phyloP scores from a whole-genome alignment of 2,888 invertebrate species.

The Poecilobothrus nobilitatus region DNA sequence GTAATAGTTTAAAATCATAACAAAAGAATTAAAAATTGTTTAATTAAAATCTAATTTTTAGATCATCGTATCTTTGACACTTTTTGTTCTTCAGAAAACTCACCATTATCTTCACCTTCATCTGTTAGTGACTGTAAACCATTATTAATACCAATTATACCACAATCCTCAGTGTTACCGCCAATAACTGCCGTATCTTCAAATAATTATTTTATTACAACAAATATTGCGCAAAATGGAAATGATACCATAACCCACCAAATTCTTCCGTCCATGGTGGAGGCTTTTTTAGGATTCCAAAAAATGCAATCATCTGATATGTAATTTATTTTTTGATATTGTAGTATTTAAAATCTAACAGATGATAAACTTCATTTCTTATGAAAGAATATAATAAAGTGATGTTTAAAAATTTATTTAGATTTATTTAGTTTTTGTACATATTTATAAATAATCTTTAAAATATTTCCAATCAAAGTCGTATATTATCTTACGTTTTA shows the following conservation, averaged over 20 bases:
- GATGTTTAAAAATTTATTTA: not conserved
- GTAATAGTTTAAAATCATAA: constrained; percentile 35
- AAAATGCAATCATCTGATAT: constrained; percentile 1
- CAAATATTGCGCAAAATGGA: not conserved
- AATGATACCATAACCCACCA: not conserved
- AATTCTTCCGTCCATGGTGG: constrained; percentile 11
- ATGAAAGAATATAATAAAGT: not conserved
- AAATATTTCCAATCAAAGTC: not conserved
- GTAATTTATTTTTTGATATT: not conserved
- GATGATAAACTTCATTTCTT: not conserved
- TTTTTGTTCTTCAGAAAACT: constrained; percentile 37
- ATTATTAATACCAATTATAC: not conserved
- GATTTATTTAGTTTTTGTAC: not conserved
- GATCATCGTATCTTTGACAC: constrained; percentile 27
- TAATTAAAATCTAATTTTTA: constrained; percentile 10
- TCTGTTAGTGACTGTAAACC: constrained; percentile 23
- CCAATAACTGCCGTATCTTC: constrained; percentile 1
- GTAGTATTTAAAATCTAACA: too few relatives aligned
- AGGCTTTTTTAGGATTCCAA: not conserved
- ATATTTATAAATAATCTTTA: not conserved
- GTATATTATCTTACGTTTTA: not conserved
- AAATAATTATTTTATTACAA: constrained; percentile 9
- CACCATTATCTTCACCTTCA: constrained; percentile 40
- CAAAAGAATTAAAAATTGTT: constrained; percentile 30
- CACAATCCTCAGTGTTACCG: not conserved